These are phyloP conservation scores for Oryctolagus cuniculus DNA, from an alignment of 2,113 vertebrate genomes.

Conservation along the genomic window mOryCun1.1 NC_091437.1:30859501-30860000, in stretches of 20 bases:
- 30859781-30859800: slow-evolving; percentile 8
- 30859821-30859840: not conserved
- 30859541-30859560: slow-evolving; percentile 4
- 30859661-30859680: slow-evolving; percentile 1
- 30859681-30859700: not conserved
- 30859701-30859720: slow-evolving; percentile 34
- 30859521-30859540: slow-evolving; percentile 38
- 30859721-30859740: not conserved
- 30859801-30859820: not conserved
- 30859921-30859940: no score
- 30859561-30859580: not conserved
- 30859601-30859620: no score
- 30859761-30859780: slow-evolving; percentile 16
- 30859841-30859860: not conserved
- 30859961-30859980: no score
- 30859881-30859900: not conserved
- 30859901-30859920: not conserved
- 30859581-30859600: not conserved
- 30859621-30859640: not conserved
- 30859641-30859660: slow-evolving; percentile 45
- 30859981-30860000: no score
- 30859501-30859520: not conserved
- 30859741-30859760: not conserved
- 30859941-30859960: no score
- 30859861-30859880: not conserved